Evolutionary conservation across 1,140 invertebrate species (phyloP), one percentile per base, ranked within the genome.

Genomic region (Procambarus clarkii): DNA sequence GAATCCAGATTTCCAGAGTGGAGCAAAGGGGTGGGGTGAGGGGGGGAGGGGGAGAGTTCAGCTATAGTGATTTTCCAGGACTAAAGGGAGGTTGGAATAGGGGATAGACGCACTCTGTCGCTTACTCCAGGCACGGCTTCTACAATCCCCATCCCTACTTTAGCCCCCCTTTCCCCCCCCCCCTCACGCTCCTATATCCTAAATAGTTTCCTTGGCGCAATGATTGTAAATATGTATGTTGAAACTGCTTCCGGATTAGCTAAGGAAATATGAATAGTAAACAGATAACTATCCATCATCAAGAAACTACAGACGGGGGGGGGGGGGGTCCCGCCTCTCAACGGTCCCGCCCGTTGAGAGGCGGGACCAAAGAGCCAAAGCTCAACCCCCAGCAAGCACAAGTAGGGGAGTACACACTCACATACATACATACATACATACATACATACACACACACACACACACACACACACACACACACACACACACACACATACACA

Each of bases 1-100:
- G 82, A 85, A 85, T 91, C 88, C 88, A 86, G 88, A 91, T 91
- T 91, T 91, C 88, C 88, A 79, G 76, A 58, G 54, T 8, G 76
- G 82, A 79, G 88, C 82, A 85, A 77, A 79, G 76, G 54, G 77
- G 76, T 2, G 18, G 54, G 64, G 18, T 5, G 78, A n/a, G 44
- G 45, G 9, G 46, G 69, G n/a, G 24, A 15, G 48, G 48, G 48
- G 18, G 44, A 34, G 2, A n/a, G 54, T 77, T 77, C 34, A 69
- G 74, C 84, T 77, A 76, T 77, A 86, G 84, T 77, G 74, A 86
- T 76, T 77, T 86, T 74, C 34, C 50, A 2, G 50, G 50, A 54
- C 50, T 54, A 54, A 54, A 45, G 45, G 64, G n/a, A 15, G 48
- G 79, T 21, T 21, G 11, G 58, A 2, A 21, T 48, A 58, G 15